Percentiles rank a stretch among this genome's conserved stretches.
Evolutionary conservation across 2,797 vertebrate genomes (phyloP).

Genomic region (Centropyge bicolor): DNA sequence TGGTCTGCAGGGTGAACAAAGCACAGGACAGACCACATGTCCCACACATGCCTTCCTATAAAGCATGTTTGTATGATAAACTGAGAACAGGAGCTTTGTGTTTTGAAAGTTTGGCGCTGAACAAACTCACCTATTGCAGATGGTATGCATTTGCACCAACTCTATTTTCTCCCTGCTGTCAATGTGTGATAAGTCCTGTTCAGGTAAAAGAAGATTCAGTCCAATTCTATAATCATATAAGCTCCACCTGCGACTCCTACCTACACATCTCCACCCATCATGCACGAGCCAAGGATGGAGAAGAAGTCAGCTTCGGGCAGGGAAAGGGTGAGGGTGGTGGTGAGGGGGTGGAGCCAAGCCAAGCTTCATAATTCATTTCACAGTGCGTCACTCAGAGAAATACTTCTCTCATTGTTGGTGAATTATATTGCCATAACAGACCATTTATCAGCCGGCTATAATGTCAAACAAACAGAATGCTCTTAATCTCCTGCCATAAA

Average conservation of each 20-base stretch:
- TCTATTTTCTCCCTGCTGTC: background rate
- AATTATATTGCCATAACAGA: constrained; percentile 7
- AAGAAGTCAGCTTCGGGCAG: background rate
- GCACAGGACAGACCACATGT: too few species aligned
- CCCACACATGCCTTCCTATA: too few species aligned
- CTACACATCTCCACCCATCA: too few species aligned
- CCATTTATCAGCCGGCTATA: constrained; percentile 23
- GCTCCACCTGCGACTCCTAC: background rate
- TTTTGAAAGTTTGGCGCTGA: too few species aligned
- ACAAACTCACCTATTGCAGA: background rate
- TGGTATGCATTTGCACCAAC: background rate
- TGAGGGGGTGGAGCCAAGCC: background rate
- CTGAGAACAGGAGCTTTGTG: background rate
- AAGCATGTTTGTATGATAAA: background rate
- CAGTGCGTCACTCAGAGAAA: background rate
- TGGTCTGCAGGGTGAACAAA: too few species aligned
- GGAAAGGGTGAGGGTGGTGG: background rate
- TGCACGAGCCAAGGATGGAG: background rate
- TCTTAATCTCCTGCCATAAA: constrained; percentile 41
- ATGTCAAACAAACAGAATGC: constrained; percentile 22
- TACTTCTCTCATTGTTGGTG: constrained; percentile 11
- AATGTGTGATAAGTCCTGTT: background rate
- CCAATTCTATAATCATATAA: background rate
- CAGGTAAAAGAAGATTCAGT: background rate
- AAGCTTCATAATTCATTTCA: constrained; percentile 5